A percentile compares a stretch with the other conserved stretches of the same genome.
Conservation (phyloP, 2,888 invertebrate species). For the Pheosia gnoma region DNA sequence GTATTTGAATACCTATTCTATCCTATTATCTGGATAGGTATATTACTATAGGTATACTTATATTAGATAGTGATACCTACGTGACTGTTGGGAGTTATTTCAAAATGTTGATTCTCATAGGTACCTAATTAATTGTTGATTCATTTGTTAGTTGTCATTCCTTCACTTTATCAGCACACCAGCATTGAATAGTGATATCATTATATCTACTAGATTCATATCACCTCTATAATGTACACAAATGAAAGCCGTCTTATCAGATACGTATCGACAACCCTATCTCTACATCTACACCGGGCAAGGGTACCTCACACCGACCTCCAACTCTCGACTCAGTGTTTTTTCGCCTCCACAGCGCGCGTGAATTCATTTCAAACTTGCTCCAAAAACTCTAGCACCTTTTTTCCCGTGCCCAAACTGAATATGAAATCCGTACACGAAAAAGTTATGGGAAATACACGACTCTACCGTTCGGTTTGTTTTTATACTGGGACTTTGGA, state of each 20-base stretch:
- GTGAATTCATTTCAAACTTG: slow-evolving; percentile 68
- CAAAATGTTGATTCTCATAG: no score
- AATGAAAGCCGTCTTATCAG: slow-evolving; percentile 1
- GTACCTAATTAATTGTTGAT: no score
- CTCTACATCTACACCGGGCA: neutral
- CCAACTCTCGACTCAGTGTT: slow-evolving; percentile 20
- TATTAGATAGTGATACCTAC: no score
- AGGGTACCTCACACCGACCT: slow-evolving; percentile 21
- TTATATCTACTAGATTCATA: no score
- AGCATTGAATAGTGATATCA: no score
- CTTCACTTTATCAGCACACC: no score
- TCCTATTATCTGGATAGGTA: no score
- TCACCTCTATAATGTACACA: neutral
- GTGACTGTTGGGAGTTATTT: no score
- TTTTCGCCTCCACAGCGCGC: slow-evolving; percentile 35
- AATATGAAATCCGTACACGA: slow-evolving; percentile 60
- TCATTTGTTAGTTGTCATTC: no score
- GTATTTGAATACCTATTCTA: no score
- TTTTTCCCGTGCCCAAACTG: slow-evolving; percentile 61
- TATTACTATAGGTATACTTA: no score
- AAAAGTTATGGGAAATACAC: slow-evolving; percentile 42
- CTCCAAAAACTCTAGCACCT: slow-evolving; percentile 52
- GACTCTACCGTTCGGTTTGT: slow-evolving; percentile 2
- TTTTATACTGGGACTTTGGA: neutral
- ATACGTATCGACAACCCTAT: neutral